Percentiles rank a stretch among this genome's conserved stretches.
phyloP scores from a whole-genome alignment of 2,888 invertebrate genomes.

The Rhamnusium bicolor region DNA sequence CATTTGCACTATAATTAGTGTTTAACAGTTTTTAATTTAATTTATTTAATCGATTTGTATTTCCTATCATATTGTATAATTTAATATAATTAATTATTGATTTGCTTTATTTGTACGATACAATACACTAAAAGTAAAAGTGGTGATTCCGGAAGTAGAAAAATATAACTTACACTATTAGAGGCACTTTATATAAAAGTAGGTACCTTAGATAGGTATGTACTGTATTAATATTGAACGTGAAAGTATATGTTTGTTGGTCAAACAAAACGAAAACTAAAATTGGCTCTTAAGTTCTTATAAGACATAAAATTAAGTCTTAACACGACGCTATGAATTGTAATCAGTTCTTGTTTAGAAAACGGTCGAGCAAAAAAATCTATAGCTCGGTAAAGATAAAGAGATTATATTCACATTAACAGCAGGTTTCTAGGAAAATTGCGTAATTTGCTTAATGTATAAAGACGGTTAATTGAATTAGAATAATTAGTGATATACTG shows the following conservation, averaged over 20 bases:
- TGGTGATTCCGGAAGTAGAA: not conserved
- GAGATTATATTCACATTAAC: not conserved
- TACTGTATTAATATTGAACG: not conserved
- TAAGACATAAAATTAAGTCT: not conserved
- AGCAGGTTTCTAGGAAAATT: not conserved
- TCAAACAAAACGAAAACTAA: slow-evolving; percentile 11
- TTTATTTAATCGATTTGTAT: too few relatives aligned
- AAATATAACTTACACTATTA: too few relatives aligned
- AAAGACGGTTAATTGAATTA: not conserved
- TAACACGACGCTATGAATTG: not conserved
- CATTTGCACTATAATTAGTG: too few relatives aligned
- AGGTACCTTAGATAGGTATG: not conserved
- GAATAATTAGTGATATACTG: not conserved
- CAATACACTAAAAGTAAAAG: too few relatives aligned
- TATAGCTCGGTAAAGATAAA: not conserved
- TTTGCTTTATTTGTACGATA: too few relatives aligned
- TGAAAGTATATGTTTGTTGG: slow-evolving; percentile 8
- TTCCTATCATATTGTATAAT: too few relatives aligned
- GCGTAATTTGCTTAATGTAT: not conserved
- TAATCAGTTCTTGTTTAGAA: not conserved
- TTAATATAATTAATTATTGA: too few relatives aligned
- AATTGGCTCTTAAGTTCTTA: not conserved
- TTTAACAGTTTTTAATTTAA: too few relatives aligned
- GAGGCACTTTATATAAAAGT: too few relatives aligned
- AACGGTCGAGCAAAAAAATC: not conserved